Base-by-base conservation (phyloP, 2,888 invertebrate genomes). In the Drosophila limbata region DNA sequence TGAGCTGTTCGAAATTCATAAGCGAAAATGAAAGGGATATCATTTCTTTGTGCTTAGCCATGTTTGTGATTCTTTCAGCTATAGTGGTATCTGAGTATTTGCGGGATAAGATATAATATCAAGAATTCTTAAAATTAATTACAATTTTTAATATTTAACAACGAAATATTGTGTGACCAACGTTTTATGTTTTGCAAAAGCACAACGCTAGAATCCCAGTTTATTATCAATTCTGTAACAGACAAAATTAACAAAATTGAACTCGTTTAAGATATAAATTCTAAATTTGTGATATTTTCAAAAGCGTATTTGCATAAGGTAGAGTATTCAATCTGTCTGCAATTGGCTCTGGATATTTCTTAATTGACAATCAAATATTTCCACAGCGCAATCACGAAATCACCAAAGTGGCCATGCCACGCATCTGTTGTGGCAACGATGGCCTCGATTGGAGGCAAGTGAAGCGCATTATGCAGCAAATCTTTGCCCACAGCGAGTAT, bases 391-490 rank as follows among this genome's bases (percentile, higher is more conserved):
- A 93, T 68, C 90, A 94, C 81, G 87, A 92, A 47, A 94, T 95
- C 4, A 92, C 88, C 57, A 93, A 93, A 69, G 82, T 95, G 62
- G 94, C 95, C 1, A 94, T 95, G 92, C 95, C 95, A 1, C 91
- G 93, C 69, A 94, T 95, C 73, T 95, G 95, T 8, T 95, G 95
- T 87, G 95, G 95, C 42, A 91, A 94, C 25, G 95, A 95, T 88
- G 90, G 93, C 21, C 92, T 95, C 17, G 91, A 94, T 52, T 95
- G 95, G 95, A 80, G 81, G 10, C 91, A 92, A 47, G 95, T 95
- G 0, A 89, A 82, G 73, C 87, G 90, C 44, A 89, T 91, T 45
- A 79, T 90, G 64, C 78, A 82, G 47, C 79, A 81, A 10, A 88
- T 90, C 53, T 90, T 90, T 71, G 79, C 81, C 3, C 78, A 87